A percentile compares a stretch with the other conserved stretches of the same genome.
Conservation (phyloP, 2,113 vertebrate genomes). For the Aldabrachelys gigantea region DNA sequence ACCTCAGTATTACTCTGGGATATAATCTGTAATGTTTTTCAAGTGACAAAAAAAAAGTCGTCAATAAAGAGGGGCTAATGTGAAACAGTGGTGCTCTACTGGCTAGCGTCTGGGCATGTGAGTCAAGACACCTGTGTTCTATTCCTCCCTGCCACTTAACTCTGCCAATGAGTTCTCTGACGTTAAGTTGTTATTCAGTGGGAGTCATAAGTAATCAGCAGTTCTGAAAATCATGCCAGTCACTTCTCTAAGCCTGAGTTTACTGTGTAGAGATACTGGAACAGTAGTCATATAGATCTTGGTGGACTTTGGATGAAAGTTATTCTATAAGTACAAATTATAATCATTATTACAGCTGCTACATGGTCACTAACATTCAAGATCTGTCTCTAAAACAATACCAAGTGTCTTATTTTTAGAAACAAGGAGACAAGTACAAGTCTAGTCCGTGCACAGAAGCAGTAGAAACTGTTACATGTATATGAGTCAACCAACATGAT, state of each 20-base stretch:
- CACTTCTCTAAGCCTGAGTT: neutral
- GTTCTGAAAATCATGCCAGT: neutral
- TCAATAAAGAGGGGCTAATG: neutral
- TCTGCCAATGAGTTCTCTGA: neutral
- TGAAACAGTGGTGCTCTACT: neutral
- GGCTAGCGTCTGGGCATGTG: neutral
- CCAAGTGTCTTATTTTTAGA: neutral
- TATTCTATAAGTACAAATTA: neutral
- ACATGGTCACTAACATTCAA: neutral
- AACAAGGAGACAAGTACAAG: slow-evolving; percentile 2
- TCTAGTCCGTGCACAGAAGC: neutral
- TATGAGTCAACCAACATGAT: slow-evolving; percentile 9
- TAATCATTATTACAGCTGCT: neutral
- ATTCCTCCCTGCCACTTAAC: neutral
- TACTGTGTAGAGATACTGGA: neutral
- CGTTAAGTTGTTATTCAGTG: neutral
- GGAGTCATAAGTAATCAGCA: neutral
- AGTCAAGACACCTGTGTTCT: neutral
- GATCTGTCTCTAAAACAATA: slow-evolving; percentile 2
- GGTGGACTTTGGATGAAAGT: neutral
- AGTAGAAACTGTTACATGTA: neutral
- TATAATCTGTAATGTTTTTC: neutral
- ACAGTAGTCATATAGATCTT: neutral
- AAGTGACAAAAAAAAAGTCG: neutral
- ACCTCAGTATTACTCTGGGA: neutral